phyloP scores from a whole-genome alignment of 2,113 vertebrate genomes.

The Atlantisia rogersi region DNA sequence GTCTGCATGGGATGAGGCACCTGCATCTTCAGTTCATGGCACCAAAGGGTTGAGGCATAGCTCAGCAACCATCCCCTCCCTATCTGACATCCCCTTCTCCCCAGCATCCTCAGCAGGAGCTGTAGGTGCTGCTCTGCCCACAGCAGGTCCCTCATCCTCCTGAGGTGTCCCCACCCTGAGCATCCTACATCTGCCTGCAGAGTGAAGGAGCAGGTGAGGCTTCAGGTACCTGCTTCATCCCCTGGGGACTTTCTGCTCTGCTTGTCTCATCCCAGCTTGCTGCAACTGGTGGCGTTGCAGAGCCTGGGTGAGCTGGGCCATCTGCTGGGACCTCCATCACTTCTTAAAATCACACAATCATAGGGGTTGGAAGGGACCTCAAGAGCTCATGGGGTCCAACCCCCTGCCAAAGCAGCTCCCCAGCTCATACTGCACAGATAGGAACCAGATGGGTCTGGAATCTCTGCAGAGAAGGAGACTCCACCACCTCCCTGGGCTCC shows the following conservation, averaged over 20 bases:
- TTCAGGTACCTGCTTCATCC: not conserved
- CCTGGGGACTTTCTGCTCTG: not conserved
- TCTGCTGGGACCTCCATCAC: not conserved
- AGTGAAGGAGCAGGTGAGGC: not conserved
- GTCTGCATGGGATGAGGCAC: not conserved
- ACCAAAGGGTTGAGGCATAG: not conserved
- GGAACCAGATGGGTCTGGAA: too few species aligned
- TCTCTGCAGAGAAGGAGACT: too few species aligned
- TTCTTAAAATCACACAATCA: too few species aligned
- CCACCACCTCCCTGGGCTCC: not conserved
- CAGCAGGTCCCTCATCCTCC: not conserved
- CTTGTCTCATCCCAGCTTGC: accelerated
- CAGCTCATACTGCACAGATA: too few species aligned
- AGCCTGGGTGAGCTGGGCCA: not conserved
- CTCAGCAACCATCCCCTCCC: not conserved
- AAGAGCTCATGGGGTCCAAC: too few species aligned
- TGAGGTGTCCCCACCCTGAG: accelerated
- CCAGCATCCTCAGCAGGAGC: not conserved
- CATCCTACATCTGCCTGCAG: too few species aligned
- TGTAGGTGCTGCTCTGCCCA: not conserved
- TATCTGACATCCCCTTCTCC: not conserved
- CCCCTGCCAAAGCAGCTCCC: too few species aligned
- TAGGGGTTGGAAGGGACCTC: too few species aligned
- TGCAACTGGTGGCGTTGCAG: not conserved
- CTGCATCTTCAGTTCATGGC: not conserved